phyloP scores from a whole-genome alignment of 2,888 invertebrate species.

The Amiota communis region DNA sequence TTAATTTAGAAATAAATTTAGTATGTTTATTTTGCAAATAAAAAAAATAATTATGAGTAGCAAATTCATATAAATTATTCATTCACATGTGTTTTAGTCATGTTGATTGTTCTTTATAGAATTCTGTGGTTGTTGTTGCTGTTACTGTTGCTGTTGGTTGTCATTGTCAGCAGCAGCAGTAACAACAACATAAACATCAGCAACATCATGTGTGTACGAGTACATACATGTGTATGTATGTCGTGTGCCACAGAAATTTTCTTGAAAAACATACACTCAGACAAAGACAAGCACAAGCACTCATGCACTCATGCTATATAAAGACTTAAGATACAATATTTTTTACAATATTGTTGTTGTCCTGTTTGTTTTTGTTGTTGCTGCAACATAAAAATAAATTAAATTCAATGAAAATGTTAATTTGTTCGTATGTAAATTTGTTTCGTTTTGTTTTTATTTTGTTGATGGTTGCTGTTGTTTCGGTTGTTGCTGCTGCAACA shows the following conservation, averaged over 20 bases:
- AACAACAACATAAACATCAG: background rate
- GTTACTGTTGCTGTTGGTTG: slow-evolving; percentile 15
- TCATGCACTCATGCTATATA: background rate
- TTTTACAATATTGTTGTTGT: no score
- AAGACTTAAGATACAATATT: no score
- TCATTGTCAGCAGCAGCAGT: background rate
- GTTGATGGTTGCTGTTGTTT: background rate
- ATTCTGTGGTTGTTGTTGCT: slow-evolving; percentile 37
- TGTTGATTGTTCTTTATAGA: background rate
- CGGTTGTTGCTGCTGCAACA: background rate
- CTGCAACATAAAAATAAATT: slow-evolving; percentile 20
- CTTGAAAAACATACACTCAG: background rate
- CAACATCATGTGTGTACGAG: background rate
- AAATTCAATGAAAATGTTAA: slow-evolving; percentile 55
- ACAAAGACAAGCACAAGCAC: no score
- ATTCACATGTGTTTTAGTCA: slow-evolving; percentile 12
- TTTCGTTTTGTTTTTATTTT: background rate
- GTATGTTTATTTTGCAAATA: slow-evolving; percentile 48
- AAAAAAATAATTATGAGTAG: slow-evolving; percentile 14
- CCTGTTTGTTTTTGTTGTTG: background rate
- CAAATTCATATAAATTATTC: no score
- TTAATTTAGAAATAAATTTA: no score
- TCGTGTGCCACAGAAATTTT: slow-evolving; percentile 15
- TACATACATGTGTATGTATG: no score
- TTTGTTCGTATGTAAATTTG: slow-evolving; percentile 37